These are phyloP conservation scores for Tryphoninae sp. DNA, from an alignment of 2,888 invertebrate species.

Conservation along the genomic window DNA sequence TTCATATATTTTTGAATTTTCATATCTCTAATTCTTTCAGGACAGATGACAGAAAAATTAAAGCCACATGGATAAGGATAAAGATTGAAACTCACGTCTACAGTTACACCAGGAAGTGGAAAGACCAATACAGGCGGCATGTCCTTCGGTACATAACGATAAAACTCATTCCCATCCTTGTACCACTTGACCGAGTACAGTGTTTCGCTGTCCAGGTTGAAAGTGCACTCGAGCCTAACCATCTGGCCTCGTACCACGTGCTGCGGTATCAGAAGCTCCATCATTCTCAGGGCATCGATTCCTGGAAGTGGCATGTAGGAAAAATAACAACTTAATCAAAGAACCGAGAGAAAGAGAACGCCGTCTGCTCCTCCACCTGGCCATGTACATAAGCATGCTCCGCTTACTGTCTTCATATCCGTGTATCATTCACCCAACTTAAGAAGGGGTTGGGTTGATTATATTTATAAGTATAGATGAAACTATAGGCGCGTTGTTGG, in stretches of 20 bases:
- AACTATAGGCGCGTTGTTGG: not conserved
- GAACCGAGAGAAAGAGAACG: slow-evolving; percentile 4
- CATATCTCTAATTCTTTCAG: too few relatives aligned
- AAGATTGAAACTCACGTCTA: slow-evolving; percentile 87
- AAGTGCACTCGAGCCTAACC: slow-evolving; percentile 90
- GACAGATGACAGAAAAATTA: not conserved
- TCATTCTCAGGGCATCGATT: slow-evolving; percentile 84
- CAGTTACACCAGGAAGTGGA: slow-evolving; percentile 90
- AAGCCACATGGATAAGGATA: not conserved
- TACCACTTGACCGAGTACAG: slow-evolving; percentile 96
- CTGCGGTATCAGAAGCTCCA: slow-evolving; percentile 90
- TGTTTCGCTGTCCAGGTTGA: slow-evolving; percentile 91
- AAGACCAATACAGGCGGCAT: slow-evolving; percentile 91
- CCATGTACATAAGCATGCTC: slow-evolving; percentile 1
- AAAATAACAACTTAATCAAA: slow-evolving; percentile 52
- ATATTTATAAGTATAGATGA: slow-evolving; percentile 12
- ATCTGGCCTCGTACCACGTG: slow-evolving; percentile 91
- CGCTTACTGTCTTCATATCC: not conserved
- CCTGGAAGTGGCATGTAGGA: slow-evolving; percentile 60
- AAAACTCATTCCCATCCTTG: slow-evolving; percentile 95
- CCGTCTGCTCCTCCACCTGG: slow-evolving; percentile 32
- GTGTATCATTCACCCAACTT: slow-evolving; percentile 12
- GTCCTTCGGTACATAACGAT: slow-evolving; percentile 92
- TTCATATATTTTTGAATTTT: too few relatives aligned
- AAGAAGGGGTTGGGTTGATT: not conserved